phyloP scores from a whole-genome alignment of 2,113 vertebrate genomes.

The Struthidea cinerea region DNA sequence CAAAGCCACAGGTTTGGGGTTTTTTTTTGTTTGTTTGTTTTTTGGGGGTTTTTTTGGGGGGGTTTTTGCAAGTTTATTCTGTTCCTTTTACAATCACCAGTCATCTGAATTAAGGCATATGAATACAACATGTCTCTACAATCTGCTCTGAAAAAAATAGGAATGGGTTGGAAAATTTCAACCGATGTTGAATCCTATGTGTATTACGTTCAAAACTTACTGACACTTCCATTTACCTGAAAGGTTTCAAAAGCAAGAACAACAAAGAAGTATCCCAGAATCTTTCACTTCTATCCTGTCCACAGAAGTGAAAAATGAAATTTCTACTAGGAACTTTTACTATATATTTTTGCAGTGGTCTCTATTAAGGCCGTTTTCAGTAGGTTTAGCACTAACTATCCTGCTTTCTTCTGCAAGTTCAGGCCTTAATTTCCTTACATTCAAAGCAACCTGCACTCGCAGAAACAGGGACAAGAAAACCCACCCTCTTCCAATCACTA shows the following conservation, averaged over 20 bases:
- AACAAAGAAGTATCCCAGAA: not conserved
- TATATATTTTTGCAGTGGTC: too few species aligned
- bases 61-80: not conserved
- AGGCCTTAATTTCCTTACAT: not conserved
- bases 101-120: not conserved
- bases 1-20: not conserved
- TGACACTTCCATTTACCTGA: not conserved
- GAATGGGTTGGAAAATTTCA: not conserved
- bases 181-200: not conserved
- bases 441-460: not conserved
- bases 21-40: too few species aligned
- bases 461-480: not conserved
- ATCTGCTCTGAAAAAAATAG: not conserved
- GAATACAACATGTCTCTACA: not conserved
- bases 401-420: not conserved
- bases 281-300: not conserved
- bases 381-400: not conserved
- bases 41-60: too few species aligned
- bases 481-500: not conserved
- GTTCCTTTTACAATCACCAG: not conserved
- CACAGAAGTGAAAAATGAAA: not conserved
- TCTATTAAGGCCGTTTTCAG: too few species aligned
- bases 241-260: not conserved
- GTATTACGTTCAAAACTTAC: not conserved
- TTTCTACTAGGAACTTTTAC: not conserved